These are phyloP conservation scores for Actinia tenebrosa DNA, from an alignment of 64 coral and sea anemone genomes.

Conservation along the genomic window DNA sequence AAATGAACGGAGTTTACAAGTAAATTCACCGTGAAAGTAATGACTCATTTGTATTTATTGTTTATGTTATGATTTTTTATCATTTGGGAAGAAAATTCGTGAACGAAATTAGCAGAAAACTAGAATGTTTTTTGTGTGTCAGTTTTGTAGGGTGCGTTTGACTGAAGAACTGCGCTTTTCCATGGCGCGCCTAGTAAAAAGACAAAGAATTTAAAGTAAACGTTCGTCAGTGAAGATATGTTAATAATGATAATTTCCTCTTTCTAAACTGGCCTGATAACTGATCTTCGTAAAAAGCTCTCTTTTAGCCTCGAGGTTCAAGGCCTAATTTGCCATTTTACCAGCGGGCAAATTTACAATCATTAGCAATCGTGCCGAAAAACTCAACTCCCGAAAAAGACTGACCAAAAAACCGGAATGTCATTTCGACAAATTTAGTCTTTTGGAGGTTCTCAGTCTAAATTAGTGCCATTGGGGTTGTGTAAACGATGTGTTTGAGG, in stretches of 20 bases:
- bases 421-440: neutral
- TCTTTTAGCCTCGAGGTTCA: neutral
- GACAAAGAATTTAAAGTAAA: neutral
- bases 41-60: neutral
- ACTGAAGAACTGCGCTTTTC: neutral
- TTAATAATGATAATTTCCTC: conserved; percentile 4
- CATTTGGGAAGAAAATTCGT: neutral
- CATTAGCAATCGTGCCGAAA: conserved; percentile 13
- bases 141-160: neutral
- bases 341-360: neutral
- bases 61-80: neutral
- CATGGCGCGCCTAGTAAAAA: neutral
- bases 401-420: neutral
- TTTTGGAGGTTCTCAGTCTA: neutral
- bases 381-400: neutral
- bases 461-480: neutral
- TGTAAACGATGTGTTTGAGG: neutral
- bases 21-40: neutral
- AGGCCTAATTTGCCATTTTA: conserved; percentile 17
- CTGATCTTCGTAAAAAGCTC: conserved; percentile 18
- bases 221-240: neutral
- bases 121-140: neutral
- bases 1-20: neutral
- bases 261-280: conserved; percentile 24
- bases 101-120: neutral